These are phyloP conservation scores for Felis catus DNA, from an alignment of 2,113 vertebrate species.

Conservation along the genomic window F.catus_Fca126_mat1.0 CM031423.1:54689001-54689500, in stretches of 20 bases:
- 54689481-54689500: not conserved
- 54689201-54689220: not conserved
- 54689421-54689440: not conserved
- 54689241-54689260: not conserved
- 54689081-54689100: not conserved
- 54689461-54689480: not conserved
- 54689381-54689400: not conserved
- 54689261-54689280: not conserved
- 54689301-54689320: not conserved
- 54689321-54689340: not conserved
- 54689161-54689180: not conserved
- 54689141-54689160: not conserved
- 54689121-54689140: not conserved
- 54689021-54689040: not conserved
- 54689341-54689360: not conserved
- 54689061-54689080: not conserved
- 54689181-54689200: not conserved
- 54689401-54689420: not conserved
- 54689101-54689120: not conserved
- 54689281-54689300: not conserved
- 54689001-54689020: not conserved
- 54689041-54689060: not conserved
- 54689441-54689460: not conserved
- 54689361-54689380: not conserved
- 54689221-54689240: not conserved